Conservation (phyloP, 1,140 invertebrate species). For the Drosophila ambigua region DNA sequence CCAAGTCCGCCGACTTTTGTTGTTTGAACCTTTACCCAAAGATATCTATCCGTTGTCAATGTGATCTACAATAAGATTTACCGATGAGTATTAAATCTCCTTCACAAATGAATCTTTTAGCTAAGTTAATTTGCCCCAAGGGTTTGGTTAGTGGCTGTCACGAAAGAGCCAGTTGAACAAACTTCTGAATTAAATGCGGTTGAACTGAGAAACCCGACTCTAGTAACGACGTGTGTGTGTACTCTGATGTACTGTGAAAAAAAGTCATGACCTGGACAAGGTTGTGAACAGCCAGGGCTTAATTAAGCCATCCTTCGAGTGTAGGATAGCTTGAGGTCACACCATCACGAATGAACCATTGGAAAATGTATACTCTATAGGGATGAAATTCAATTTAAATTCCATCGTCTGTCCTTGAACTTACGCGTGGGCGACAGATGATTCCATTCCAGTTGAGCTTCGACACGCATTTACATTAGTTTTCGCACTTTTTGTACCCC, state of each 20-base stretch:
- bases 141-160: too few species aligned
- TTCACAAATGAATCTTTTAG: too few species aligned
- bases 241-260: neutral
- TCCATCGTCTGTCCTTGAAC: constrained; percentile 65
- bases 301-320: constrained; percentile 42
- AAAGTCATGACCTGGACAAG: constrained; percentile 38
- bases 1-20: too few species aligned
- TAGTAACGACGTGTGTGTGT: too few species aligned
- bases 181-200: too few species aligned
- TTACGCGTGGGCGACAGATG: constrained; percentile 36
- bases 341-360: neutral
- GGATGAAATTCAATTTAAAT: constrained; percentile 10
- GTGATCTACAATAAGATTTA: too few species aligned
- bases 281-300: constrained; percentile 35
- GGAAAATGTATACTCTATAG: neutral
- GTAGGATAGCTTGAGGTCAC: constrained; percentile 14
- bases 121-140: too few species aligned
- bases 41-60: too few species aligned
- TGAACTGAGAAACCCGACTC: too few species aligned
- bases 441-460: constrained; percentile 30
- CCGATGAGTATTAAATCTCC: too few species aligned
- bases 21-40: too few species aligned
- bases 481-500: constrained; percentile 56
- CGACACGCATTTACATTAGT: constrained; percentile 66
- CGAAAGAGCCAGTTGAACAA: too few species aligned